Conservation (phyloP, 92 coral and sea anemone species). For the Pocillopora grandis region DNA sequence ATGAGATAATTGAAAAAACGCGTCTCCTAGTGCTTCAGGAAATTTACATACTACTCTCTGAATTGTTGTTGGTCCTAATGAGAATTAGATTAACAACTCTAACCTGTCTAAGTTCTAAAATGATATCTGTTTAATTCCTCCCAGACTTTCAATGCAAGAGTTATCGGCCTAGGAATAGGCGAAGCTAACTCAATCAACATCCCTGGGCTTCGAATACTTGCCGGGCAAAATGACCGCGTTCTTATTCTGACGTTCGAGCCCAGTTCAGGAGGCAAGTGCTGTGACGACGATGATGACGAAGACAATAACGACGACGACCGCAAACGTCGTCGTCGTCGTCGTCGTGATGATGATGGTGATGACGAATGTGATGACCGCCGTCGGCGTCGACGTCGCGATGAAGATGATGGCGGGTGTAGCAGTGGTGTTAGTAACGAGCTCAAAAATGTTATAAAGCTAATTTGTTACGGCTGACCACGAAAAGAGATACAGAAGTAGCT, state of each 20-base stretch:
- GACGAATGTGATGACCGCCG: not conserved
- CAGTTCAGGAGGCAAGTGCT: not conserved
- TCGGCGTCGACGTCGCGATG: too few relatives aligned
- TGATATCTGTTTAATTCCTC: not conserved
- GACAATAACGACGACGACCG: not conserved
- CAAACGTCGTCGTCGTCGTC: too few relatives aligned
- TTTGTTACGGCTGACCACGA: not conserved
- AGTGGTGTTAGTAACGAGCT: constrained; percentile 3
- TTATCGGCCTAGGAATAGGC: constrained; percentile 17
- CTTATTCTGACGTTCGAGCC: not conserved
- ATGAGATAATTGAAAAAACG: too few relatives aligned
- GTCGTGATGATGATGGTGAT: not conserved
- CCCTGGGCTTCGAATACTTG: not conserved
- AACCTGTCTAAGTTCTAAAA: too few relatives aligned
- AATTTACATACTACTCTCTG: too few relatives aligned
- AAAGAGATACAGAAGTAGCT: not conserved
- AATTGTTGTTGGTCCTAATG: too few relatives aligned
- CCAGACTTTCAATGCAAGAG: constrained; percentile 12
- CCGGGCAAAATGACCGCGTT: not conserved
- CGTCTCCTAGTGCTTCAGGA: too few relatives aligned
- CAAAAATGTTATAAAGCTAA: not conserved
- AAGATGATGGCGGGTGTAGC: not conserved
- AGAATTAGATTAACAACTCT: too few relatives aligned
- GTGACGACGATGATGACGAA: not conserved
- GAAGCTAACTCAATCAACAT: not conserved